Evolutionary conservation across 2,113 vertebrate genomes (phyloP), one percentile per base, ranked within the genome.

Genomic region (Greenwoodochromis staneri): DNA sequence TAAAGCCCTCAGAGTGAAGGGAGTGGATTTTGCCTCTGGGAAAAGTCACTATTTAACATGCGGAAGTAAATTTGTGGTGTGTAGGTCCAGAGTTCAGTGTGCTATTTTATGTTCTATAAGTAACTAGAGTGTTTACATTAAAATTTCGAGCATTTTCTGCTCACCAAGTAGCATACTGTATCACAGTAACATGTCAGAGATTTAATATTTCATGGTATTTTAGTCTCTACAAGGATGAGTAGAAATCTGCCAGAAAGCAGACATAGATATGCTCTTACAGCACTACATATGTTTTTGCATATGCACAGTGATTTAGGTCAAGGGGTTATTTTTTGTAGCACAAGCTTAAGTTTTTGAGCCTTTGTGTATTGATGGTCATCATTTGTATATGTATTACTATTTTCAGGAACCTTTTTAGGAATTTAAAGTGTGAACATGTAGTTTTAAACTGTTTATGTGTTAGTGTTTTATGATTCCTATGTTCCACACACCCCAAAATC

Each of bases 131-230:
- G 27, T 63, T 82, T 82, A 21, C 17, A 17, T 34, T 17, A 29
- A 21, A 47, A 1, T 54, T 36, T n/a, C 9, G 31, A 69, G 29
- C 49, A 14, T 9, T 42, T 54, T 55, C 27, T 34, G 45, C 73
- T 51, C 45, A 49, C 27, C 45, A 51, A 51, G 27, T 51, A 51
- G 10, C 45, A 47, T 51, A n/a, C 73, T 53, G 7, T 38, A 19
- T 24, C 36, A 66, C 61, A 19, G 24, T 8, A 54, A 9, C 38
- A 51, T 57, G 61, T 57, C 40, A 82, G 66, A 27, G 19, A 21
- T 61, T 2, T 83, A 93, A 93, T 88, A 53, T 81, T 84, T 89
- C 5, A 63, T 47, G 90, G 91, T 89, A 94, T 94, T 92, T 90
- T 73, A 86, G 92, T 88, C 90, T 84, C 80, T 8, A 8, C 54